Base-by-base conservation (phyloP, 2,797 vertebrate species). In the Parauchenoglanis punctatus region DNA sequence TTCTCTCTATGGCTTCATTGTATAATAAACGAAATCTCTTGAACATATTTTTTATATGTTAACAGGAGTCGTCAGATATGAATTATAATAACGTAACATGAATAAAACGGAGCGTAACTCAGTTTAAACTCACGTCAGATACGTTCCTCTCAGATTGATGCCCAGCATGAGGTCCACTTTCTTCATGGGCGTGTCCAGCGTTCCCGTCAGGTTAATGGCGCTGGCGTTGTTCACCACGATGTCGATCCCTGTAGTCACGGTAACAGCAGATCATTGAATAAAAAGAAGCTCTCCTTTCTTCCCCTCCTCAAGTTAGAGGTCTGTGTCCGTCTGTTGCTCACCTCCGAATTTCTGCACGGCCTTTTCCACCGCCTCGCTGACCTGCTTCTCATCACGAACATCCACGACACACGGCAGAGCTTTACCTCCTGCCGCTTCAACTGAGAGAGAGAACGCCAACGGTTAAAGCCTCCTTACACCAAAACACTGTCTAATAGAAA, bases 181-280 rank as follows among this genome's bases (percentile, higher is more conserved):
- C 94, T 99, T 99, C 12, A 95, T 97, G 12, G 97, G 91, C 0
- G 98, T 99, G 78, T 97, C 96, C 93, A 99, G 85, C 0, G 98
- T 99, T 87, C 97, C 98, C 0, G 97, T 99, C 93, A 99, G 94
- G 88, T 93, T 98, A 91, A 99, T 99, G 89, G 98, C 98, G 80
- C 97, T 99, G 76, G 98, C 98, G 68, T 99, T 99, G 94, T 99
- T 99, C 92, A 99, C 97, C 95, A 99, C 93, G 91, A 99, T 96
- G 95, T 99, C 98, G 88, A 99, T 99, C 61, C 98, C 98, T 99
- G 94, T 87, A 91, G 85, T n/a, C 20, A 75, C 1, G 68, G 28
- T 25, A 35, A 82, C 12, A 1, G 17, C 3, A 52, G 1, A 18
- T 70, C n/a, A 15, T 65, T 80, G 73, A 44, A 72, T 25, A 15